Percentiles rank a stretch among this genome's conserved stretches.
These are phyloP conservation scores for Zoanthus solanderi DNA, from an alignment of 92 coral and sea anemone genomes.

Conservation along the genomic window DNA sequence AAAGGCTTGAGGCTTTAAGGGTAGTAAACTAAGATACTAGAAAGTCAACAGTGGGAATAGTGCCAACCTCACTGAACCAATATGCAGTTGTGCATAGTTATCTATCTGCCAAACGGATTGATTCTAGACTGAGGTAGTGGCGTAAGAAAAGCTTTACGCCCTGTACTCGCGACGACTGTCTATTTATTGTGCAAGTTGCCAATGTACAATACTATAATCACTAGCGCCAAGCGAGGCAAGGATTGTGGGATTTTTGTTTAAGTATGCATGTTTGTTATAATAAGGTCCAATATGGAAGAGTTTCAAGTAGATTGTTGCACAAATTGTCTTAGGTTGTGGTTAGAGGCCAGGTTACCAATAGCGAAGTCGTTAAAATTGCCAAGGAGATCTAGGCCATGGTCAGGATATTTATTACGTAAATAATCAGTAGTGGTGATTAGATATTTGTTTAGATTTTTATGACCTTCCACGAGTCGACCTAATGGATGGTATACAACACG, in stretches of 20 bases:
- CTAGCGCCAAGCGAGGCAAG: constrained; percentile 62
- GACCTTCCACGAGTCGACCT: neutral
- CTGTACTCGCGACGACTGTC: neutral
- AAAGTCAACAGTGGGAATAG: constrained; percentile 51
- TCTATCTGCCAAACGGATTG: constrained; percentile 60
- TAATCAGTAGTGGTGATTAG: constrained; percentile 26
- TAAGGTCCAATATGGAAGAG: constrained; percentile 57
- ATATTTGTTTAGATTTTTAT: constrained; percentile 38
- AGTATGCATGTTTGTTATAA: constrained; percentile 48
- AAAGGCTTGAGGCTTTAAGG: neutral
- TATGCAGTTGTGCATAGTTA: constrained; percentile 22
- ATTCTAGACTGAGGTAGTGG: constrained; percentile 15
- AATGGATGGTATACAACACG: constrained; percentile 68
- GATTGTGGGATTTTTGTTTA: constrained; percentile 41
- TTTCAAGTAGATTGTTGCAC: constrained; percentile 59
- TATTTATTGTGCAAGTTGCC: neutral
- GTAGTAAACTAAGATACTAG: constrained; percentile 46
- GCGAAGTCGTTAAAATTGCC: constrained; percentile 47
- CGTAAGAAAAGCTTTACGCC: constrained; percentile 45
- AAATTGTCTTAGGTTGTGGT: constrained; percentile 60
- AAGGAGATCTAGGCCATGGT: constrained; percentile 24
- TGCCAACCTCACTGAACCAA: constrained; percentile 47
- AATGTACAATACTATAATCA: constrained; percentile 56
- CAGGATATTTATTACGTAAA: constrained; percentile 30
- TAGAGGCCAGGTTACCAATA: neutral